These are phyloP conservation scores for Craseonycteris thonglongyai DNA, from an alignment of 2,113 vertebrate genomes.

Conservation along the genomic window DNA sequence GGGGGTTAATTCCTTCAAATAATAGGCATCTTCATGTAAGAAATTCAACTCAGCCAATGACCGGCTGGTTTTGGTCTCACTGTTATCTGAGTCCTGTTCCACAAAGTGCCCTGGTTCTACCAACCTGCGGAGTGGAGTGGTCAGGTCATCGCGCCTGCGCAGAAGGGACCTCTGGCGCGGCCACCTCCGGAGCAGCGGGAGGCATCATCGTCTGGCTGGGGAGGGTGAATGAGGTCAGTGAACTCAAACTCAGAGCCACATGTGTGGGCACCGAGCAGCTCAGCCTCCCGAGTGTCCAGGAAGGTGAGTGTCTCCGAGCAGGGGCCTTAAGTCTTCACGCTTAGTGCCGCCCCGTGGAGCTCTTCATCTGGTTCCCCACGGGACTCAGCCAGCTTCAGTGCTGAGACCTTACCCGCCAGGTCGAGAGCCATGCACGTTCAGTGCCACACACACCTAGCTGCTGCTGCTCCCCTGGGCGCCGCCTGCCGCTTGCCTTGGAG, in stretches of 20 bases:
- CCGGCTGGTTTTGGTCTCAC: slow-evolving; percentile 89
- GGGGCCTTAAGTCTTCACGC: slow-evolving; percentile 90
- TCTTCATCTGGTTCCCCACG: background rate
- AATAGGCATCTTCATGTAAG: slow-evolving; percentile 92
- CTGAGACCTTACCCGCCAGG: slow-evolving; percentile 14
- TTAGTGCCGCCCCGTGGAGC: slow-evolving; percentile 64
- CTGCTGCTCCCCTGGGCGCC: background rate
- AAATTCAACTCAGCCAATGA: slow-evolving; percentile 93
- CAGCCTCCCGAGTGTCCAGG: slow-evolving; percentile 89
- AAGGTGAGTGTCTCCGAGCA: slow-evolving; percentile 92
- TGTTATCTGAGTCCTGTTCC: slow-evolving; percentile 88
- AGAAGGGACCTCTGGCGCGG: rapidly evolving
- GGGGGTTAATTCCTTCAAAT: slow-evolving; percentile 94
- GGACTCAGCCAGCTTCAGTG: background rate
- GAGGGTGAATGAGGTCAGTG: slow-evolving; percentile 86
- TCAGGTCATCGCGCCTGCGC: background rate
- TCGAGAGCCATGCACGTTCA: background rate
- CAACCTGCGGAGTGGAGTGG: slow-evolving; percentile 75
- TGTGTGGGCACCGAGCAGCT: slow-evolving; percentile 88
- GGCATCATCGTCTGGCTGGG: slow-evolving; percentile 89
- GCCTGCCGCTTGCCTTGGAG: background rate
- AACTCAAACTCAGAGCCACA: slow-evolving; percentile 92
- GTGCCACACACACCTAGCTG: background rate
- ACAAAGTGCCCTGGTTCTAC: slow-evolving; percentile 89
- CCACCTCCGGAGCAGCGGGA: slow-evolving; percentile 74